Evolutionary conservation across 2,888 invertebrate species (phyloP).

Genomic region (Oithona nana): DNA sequence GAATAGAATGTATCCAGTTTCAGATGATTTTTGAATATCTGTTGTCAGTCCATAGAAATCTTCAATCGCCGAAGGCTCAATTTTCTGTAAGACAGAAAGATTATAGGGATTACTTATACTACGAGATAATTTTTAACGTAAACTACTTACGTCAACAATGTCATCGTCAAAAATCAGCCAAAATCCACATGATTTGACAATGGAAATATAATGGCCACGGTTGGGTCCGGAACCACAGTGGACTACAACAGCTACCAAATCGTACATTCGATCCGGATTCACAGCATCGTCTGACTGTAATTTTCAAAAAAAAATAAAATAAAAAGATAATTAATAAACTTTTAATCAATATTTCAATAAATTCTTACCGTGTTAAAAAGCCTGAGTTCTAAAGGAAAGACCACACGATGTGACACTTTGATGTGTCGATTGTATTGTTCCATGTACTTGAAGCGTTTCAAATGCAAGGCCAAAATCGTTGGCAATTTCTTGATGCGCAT

Average conservation of each 20-base stretch:
- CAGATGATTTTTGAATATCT: conserved; percentile 95
- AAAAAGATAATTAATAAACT: neutral
- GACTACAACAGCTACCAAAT: conserved; percentile 95
- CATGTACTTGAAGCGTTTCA: conserved; percentile 93
- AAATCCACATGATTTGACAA: conserved; percentile 97
- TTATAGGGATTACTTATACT: conserved; percentile 8
- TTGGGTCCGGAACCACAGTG: conserved; percentile 99
- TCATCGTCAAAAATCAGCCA: conserved; percentile 99
- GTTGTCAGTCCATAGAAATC: conserved; percentile 98
- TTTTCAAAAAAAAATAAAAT: conserved; percentile 11
- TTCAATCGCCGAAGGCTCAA: conserved; percentile 95
- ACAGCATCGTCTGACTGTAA: conserved; percentile 89
- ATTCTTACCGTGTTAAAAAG: conserved; percentile 79
- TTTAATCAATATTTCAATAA: neutral
- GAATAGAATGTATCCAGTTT: conserved; percentile 98
- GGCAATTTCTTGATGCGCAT: conserved; percentile 98
- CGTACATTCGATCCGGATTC: conserved; percentile 92
- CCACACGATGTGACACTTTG: conserved; percentile 95
- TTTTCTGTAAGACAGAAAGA: conserved; percentile 52
- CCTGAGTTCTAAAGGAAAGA: conserved; percentile 90
- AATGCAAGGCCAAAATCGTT: conserved; percentile 86
- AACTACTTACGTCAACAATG: conserved; percentile 81
- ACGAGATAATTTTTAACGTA: neutral
- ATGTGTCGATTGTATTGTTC: conserved; percentile 97
- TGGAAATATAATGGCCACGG: conserved; percentile 97